A percentile compares a stretch with the other conserved stretches of the same genome.
These are phyloP conservation scores for Lepidostoma basale DNA, from an alignment of 1,140 invertebrate genomes.

Conservation along the genomic window DNA sequence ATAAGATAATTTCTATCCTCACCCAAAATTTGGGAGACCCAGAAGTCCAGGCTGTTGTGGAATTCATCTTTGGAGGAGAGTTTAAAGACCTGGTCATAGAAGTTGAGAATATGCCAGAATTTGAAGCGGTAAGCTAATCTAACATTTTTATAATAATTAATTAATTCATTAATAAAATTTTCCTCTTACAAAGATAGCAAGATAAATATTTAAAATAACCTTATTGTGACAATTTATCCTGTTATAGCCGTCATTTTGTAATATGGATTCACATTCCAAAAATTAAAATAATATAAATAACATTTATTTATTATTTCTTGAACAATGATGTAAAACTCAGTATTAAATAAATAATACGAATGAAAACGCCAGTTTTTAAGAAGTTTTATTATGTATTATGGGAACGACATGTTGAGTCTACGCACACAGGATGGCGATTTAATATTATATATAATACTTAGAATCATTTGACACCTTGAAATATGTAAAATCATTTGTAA, in stretches of 20 bases:
- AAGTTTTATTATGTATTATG: too few relatives aligned
- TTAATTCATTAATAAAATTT: background rate
- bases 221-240: background rate
- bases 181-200: background rate
- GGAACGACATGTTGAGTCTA: too few relatives aligned
- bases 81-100: slow-evolving; percentile 9
- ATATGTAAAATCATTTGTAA: too few relatives aligned
- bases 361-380: too few relatives aligned
- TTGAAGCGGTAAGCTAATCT: background rate
- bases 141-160: background rate
- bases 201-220: background rate
- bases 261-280: too few relatives aligned
- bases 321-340: too few relatives aligned
- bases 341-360: too few relatives aligned
- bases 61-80: slow-evolving; percentile 16
- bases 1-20: slow-evolving; percentile 11
- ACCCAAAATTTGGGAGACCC: slow-evolving; percentile 11
- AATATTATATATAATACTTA: too few relatives aligned
- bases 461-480: too few relatives aligned
- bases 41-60: slow-evolving; percentile 11
- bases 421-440: too few relatives aligned
- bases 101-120: slow-evolving; percentile 14
- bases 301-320: too few relatives aligned
- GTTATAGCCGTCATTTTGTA: too few relatives aligned
- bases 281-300: background rate